Conservation (phyloP, 2,113 vertebrate species). For the Bubo bubo region DNA sequence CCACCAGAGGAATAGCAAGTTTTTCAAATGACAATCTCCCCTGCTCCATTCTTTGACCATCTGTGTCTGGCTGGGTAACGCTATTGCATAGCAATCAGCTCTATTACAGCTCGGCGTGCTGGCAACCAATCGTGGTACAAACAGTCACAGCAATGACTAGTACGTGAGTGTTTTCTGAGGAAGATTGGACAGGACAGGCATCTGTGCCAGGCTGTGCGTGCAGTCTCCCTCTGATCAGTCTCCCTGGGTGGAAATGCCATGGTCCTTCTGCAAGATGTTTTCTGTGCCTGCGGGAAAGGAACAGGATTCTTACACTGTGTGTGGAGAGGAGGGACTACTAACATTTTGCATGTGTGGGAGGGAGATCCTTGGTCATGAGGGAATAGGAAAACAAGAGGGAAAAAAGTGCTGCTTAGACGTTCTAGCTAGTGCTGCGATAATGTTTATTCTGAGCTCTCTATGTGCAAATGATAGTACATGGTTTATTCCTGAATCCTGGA, state of each 20-base stretch:
- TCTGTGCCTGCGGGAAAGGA: not conserved
- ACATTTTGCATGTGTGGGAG: not conserved
- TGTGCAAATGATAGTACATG: not conserved
- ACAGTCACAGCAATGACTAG: not conserved
- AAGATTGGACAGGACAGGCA: not conserved
- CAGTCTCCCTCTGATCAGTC: not conserved
- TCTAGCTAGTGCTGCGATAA: not conserved
- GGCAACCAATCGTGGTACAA: fast-evolving
- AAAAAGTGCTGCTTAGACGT: not conserved
- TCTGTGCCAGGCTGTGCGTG: not conserved
- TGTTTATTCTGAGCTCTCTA: not conserved
- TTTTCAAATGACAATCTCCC: not conserved
- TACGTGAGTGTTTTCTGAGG: not conserved
- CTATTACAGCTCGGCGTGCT: not conserved
- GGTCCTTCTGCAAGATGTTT: not conserved
- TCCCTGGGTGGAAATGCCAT: not conserved
- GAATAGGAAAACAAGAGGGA: fast-evolving
- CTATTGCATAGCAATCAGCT: fast-evolving
- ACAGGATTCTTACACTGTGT: not conserved
- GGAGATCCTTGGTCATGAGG: not conserved
- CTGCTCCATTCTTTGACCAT: not conserved
- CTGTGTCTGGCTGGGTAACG: not conserved
- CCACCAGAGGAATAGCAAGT: not conserved
- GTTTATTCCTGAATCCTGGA: not conserved
- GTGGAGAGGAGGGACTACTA: not conserved